These are phyloP conservation scores for Denticeps clupeoides DNA, from an alignment of 2,797 vertebrate species.

Conservation along the genomic window DNA sequence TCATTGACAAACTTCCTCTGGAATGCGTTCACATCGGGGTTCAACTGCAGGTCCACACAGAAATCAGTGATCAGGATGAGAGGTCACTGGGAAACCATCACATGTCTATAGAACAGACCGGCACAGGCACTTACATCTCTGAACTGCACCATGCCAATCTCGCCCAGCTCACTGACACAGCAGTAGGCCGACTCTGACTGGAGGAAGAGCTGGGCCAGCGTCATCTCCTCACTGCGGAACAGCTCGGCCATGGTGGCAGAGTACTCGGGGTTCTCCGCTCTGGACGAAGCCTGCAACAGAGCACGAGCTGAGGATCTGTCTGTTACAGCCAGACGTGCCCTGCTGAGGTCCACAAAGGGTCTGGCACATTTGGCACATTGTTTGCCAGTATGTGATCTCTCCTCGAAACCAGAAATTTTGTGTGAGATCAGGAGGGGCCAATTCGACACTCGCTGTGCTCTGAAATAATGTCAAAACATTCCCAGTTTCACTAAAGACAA, in stretches of 20 bases:
- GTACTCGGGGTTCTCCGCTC: not conserved
- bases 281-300: not conserved
- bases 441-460: not conserved
- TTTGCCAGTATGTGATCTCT: not conserved
- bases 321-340: too few species aligned
- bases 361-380: not conserved
- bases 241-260: constrained; percentile 76
- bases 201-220: constrained; percentile 87
- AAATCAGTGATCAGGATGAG: not conserved
- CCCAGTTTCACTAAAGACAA: too few species aligned
- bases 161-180: constrained; percentile 93
- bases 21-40: constrained; percentile 95
- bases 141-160: constrained; percentile 94
- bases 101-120: too few species aligned
- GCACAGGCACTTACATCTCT: constrained; percentile 75
- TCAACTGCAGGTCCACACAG: constrained; percentile 58
- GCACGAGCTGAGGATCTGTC: too few species aligned
- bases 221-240: constrained; percentile 94
- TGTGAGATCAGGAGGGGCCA: not conserved
- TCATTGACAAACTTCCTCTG: constrained; percentile 97
- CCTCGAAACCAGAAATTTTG: not conserved
- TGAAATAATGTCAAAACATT: too few species aligned
- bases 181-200: constrained; percentile 92
- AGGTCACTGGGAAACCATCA: not conserved
- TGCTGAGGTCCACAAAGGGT: not conserved